These are phyloP conservation scores for Hippotragus niger DNA, from an alignment of 2,113 vertebrate genomes.

Conservation along the genomic window DNA sequence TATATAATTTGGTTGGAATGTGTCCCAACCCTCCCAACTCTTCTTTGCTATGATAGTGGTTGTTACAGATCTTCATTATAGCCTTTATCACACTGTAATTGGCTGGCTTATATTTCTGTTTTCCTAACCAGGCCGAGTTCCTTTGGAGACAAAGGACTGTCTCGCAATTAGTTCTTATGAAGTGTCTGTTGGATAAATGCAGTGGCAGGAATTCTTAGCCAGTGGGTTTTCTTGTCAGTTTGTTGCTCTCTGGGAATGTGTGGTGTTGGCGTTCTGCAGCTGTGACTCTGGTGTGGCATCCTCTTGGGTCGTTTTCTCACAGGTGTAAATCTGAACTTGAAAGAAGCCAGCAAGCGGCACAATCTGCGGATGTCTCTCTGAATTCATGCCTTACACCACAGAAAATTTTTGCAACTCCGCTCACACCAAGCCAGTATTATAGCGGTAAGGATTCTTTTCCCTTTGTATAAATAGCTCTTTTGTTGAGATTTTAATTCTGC, in stretches of 20 bases:
- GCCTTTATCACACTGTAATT: not conserved
- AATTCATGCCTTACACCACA: slow-evolving; percentile 82
- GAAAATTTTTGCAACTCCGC: slow-evolving; percentile 78
- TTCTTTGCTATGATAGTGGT: not conserved
- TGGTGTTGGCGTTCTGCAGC: not conserved
- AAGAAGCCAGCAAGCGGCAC: slow-evolving; percentile 80
- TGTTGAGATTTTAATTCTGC: not conserved
- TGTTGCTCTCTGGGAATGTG: not conserved
- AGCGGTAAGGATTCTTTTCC: slow-evolving; percentile 80
- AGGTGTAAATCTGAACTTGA: slow-evolving; percentile 92
- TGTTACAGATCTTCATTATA: not conserved
- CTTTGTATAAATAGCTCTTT: not conserved
- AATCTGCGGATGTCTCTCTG: slow-evolving; percentile 78
- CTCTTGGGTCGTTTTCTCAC: slow-evolving; percentile 49
- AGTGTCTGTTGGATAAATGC: not conserved
- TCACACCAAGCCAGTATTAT: slow-evolving; percentile 78
- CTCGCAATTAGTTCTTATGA: not conserved
- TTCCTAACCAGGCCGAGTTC: not conserved
- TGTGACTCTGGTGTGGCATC: not conserved
- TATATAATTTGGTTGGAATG: not conserved
- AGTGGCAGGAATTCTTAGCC: not conserved
- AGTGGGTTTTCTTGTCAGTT: not conserved
- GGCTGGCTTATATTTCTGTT: not conserved
- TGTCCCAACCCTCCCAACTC: not conserved
- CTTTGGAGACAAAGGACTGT: not conserved